These are phyloP conservation scores for Stichopus horrens DNA, from an alignment of 53 echinoderm and acorn worm genomes.

Conservation along the genomic window DNA sequence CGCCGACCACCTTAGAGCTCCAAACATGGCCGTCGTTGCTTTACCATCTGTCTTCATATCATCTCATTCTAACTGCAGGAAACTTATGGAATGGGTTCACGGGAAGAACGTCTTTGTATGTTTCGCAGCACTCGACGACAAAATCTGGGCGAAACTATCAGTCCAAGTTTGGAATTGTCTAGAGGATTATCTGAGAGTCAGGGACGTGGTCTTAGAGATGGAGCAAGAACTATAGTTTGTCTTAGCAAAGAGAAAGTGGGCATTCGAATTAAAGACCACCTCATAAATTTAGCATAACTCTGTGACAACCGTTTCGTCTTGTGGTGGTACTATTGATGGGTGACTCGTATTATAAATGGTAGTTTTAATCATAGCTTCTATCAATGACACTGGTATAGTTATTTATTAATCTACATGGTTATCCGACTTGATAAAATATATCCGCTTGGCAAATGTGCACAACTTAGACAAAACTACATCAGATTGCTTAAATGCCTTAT, in stretches of 20 bases:
- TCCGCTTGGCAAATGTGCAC: no score
- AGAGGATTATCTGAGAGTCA: slow-evolving; percentile 5
- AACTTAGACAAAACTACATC: no score
- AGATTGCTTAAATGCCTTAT: no score
- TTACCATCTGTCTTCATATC: slow-evolving; percentile 37
- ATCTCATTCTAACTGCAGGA: not conserved
- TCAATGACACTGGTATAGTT: no score
- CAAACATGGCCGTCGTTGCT: slow-evolving; percentile 67
- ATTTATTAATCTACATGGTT: no score
- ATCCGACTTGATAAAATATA: no score
- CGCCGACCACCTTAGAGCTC: slow-evolving; percentile 61
- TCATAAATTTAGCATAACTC: no score
- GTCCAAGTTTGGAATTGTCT: slow-evolving; percentile 17
- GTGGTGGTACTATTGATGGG: no score
- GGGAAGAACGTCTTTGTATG: slow-evolving; percentile 9
- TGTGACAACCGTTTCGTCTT: no score
- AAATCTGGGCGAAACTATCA: slow-evolving; percentile 19
- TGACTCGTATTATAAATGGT: no score
- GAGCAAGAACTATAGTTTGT: not conserved
- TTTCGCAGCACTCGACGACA: not conserved
- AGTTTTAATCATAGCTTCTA: no score
- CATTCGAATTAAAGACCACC: not conserved
- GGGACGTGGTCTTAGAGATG: slow-evolving; percentile 3
- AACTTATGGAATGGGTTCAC: not conserved
- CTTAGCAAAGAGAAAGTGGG: not conserved